Base-by-base conservation (phyloP, 2,888 invertebrate genomes). In the Tortricodes alternella region DNA sequence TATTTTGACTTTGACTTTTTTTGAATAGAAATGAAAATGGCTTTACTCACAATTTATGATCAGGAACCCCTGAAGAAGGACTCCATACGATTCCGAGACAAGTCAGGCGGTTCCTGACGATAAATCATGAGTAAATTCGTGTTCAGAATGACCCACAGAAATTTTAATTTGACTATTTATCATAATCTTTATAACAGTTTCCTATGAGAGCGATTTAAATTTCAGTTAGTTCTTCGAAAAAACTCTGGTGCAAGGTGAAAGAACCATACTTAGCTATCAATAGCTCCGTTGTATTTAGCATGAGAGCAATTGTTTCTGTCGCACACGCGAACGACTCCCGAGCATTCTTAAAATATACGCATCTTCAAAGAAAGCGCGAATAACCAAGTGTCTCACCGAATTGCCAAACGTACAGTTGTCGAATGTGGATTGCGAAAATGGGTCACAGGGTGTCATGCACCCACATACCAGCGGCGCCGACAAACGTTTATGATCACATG, bases 361-460 rank as follows among this genome's bases (percentile, higher is more conserved):
- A 67, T 76, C 74, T 78, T 71, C 66, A 73, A 78, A 77, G 72
- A 74, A 64, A 65, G 67, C 65, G 64, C 70, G 71, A 71, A 69
- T 74, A 74, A 71, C 68, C 71, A 74, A 79, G 74, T 73, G 73
- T 80, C 71, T 67, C 76, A 73, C 74, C 70, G 77, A 77, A 78
- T 75, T 83, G 80, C 79, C 78, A 81, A 80, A 75, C 72, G 75
- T 72, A 69, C 72, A 74, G 71, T 74, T 81, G 74, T 79, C 76
- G 80, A 82, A 78, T 80, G 77, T 77, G 72, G 78, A 80, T 75
- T 74, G 77, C 73, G 78, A 83, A 89, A 88, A 86, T 88, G 79
- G 88, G 89, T 87, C 89, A 88, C 79, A 72, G 71, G 70, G 71
- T 81, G 79, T 75, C 76, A 76, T 83, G 78, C 82, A 84, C 76